Base-by-base conservation (phyloP, 2,888 invertebrate genomes). In the Protonemura montana region DNA sequence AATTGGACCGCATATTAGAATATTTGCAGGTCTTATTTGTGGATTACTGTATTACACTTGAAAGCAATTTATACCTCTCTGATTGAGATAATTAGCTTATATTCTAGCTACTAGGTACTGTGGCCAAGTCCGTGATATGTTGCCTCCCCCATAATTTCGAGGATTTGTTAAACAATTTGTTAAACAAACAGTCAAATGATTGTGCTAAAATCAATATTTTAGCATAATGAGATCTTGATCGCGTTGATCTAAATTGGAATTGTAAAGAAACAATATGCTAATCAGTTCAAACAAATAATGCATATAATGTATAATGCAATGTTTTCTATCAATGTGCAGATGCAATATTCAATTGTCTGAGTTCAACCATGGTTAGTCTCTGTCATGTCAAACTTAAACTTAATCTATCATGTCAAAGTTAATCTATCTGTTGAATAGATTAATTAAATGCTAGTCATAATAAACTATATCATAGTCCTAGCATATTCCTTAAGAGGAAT, bases 31-130 rank as follows among this genome's bases (percentile, higher is more conserved):
- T 2, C 59, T 41, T 41, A 41, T 41, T 41, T 59, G 59, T 13
- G 13, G 3, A 13, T 59, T 21, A 21, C 59, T 59, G 59, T 35
- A 35, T 35, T 6, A 35, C 59, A 59, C 21, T 2, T 59, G 59
- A 59, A 59, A 59, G 59, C 59, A 59, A 59, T 21, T 59, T 59
- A 59, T 59, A 59, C n/a, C n/a, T n/a, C n/a, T 59, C 59, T 59
- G 59, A 21, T 59, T 59, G 16, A 59, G 59, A 21, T 21, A 13
- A 59, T 59, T 21, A 59, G 21, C 59, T 59, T 21, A 59, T 59
- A 59, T 7, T 59, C 16, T 59, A 59, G n/a, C n/a, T n/a, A n/a
- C n/a, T 59, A 21, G 21, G 21, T 59, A 59, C 3, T 10, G 10
- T 35, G 3, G 35, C 35, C 35, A 35, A 35, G 35, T 35, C 10